phyloP scores from a whole-genome alignment of 2,888 invertebrate species.

The Busseola fusca region DNA sequence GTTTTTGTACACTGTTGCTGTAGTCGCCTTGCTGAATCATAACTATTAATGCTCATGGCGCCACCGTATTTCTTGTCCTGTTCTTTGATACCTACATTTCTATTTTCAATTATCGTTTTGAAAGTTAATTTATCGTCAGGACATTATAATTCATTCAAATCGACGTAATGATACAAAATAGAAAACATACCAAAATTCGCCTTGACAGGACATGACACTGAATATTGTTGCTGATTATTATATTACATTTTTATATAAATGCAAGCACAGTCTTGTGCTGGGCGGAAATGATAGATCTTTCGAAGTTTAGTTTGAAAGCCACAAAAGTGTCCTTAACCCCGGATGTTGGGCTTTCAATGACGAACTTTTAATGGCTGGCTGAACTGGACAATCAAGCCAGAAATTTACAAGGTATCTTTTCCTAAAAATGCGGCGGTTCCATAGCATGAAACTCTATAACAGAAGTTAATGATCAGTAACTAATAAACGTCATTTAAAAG shows the following conservation, averaged over 20 bases:
- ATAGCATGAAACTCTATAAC: not conserved
- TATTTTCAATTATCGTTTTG: slow-evolving; percentile 32
- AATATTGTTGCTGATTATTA: too few species aligned
- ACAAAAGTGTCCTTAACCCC: not conserved
- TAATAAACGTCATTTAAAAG: slow-evolving; percentile 6
- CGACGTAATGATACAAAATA: not conserved
- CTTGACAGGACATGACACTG: not conserved
- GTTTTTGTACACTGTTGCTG: slow-evolving; percentile 18
- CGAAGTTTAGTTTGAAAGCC: slow-evolving; percentile 9
- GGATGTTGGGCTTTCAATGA: not conserved
- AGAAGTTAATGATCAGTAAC: not conserved
- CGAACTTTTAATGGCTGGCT: not conserved
- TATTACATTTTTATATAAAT: not conserved
- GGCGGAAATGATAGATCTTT: not conserved
- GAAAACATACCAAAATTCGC: not conserved
- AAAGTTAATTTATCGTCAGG: slow-evolving; percentile 9
- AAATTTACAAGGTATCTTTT: not conserved
- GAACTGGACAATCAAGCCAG: not conserved
- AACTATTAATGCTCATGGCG: slow-evolving; percentile 41
- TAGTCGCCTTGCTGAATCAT: slow-evolving; percentile 32
- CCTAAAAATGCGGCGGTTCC: not conserved
- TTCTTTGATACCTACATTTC: slow-evolving; percentile 9
- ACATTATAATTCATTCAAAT: not conserved
- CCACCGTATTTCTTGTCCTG: slow-evolving; percentile 32
- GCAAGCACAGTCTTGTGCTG: not conserved